Evolutionary conservation across 1,140 invertebrate species (phyloP).

Genomic region (Penaeus indicus): DNA sequence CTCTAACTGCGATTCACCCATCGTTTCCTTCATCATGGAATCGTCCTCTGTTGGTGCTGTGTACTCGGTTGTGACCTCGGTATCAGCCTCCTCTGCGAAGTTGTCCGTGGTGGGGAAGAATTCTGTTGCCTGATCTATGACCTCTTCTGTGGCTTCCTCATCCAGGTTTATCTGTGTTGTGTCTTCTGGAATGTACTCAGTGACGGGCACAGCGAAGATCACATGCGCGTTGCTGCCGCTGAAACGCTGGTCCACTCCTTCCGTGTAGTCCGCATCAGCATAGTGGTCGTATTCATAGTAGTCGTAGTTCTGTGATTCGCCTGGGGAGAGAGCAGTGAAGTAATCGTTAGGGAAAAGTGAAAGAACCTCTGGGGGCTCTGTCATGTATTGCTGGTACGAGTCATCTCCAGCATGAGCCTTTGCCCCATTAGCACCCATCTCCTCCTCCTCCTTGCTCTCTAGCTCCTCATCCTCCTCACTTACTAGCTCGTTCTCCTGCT

Average conservation of each 20-base stretch:
- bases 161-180: background rate
- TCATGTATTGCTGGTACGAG: constrained; percentile 16
- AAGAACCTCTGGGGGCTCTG: constrained; percentile 27
- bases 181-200: constrained; percentile 38
- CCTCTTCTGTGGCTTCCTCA: background rate
- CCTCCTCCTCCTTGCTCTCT: background rate
- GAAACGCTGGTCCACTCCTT: constrained; percentile 37
- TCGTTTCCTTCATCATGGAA: constrained; percentile 6
- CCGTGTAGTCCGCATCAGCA: constrained; percentile 23
- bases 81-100: background rate
- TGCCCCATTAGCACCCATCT: background rate
- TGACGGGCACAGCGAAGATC: constrained; percentile 50
- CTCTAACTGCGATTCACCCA: background rate
- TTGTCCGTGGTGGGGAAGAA: background rate
- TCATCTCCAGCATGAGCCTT: background rate
- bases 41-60: background rate
- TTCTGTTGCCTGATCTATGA: background rate
- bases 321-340: constrained; percentile 60
- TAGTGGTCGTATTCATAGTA: constrained; percentile 49
- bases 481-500: background rate
- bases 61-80: background rate
- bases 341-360: constrained; percentile 43
- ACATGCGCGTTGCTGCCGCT: constrained; percentile 44
- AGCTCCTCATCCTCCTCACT: background rate
- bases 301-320: constrained; percentile 52